Conservation (phyloP, 2,113 vertebrate genomes). For the Phaethornis superciliosus region DNA sequence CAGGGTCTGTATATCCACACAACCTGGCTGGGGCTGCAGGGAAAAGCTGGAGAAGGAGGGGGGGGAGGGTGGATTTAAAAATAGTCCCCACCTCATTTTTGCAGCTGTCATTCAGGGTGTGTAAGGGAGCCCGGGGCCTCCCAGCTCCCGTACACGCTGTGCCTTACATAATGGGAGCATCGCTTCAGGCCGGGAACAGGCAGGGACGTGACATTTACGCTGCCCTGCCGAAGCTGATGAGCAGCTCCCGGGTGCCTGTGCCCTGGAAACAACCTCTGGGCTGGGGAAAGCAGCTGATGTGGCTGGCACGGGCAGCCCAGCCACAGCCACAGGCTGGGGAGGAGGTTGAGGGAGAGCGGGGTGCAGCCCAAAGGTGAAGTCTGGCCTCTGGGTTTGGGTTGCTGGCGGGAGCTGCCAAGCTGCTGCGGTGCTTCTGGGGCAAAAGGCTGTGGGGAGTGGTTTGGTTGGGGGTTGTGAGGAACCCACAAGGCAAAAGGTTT, state of each 20-base stretch:
- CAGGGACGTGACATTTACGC: slow-evolving; percentile 12
- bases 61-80: background rate
- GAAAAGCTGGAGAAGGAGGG: background rate
- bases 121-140: background rate
- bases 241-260: background rate
- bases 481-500: background rate
- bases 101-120: background rate
- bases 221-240: background rate
- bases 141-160: background rate
- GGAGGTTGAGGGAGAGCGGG: fast-evolving
- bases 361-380: background rate
- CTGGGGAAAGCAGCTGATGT: background rate
- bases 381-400: background rate
- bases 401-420: background rate
- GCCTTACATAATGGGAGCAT: slow-evolving; percentile 57
- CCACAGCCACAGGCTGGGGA: background rate
- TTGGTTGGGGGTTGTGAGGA: background rate
- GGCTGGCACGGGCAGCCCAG: background rate
- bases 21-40: background rate
- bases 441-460: background rate
- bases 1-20: background rate
- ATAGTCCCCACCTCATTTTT: slow-evolving; percentile 39
- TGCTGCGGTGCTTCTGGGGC: background rate
- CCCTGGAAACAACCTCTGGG: background rate
- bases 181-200: background rate